Evolutionary conservation across 2,113 vertebrate species (phyloP).

Genomic region (Podocnemis expansa): DNA sequence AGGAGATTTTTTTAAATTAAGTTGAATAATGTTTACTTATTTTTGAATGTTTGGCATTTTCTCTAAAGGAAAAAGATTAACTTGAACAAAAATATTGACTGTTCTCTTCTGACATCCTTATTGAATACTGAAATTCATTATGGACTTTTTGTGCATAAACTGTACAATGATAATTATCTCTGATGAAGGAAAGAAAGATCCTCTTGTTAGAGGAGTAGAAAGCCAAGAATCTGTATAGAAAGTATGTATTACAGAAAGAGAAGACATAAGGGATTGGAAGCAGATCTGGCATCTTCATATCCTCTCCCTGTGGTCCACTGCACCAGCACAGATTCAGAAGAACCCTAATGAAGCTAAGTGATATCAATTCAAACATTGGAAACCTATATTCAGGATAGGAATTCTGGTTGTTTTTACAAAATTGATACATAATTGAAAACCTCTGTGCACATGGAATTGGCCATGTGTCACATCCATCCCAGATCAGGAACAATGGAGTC

Average conservation of each 20-base stretch:
- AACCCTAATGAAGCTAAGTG: background rate
- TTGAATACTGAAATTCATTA: background rate
- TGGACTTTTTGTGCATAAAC: slow-evolving; percentile 1
- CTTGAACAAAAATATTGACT: slow-evolving; percentile 1
- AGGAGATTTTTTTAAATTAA: background rate
- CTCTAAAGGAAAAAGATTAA: background rate
- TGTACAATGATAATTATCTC: slow-evolving; percentile 24
- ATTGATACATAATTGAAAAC: background rate
- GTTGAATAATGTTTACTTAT: background rate
- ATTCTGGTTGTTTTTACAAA: background rate
- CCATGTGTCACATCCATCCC: background rate
- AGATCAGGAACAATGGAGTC: background rate
- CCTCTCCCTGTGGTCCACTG: background rate
- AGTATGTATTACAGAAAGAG: background rate
- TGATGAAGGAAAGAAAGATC: background rate
- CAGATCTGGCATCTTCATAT: too few species aligned
- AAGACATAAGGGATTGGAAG: too few species aligned
- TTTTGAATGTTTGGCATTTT: background rate
- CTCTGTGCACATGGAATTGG: background rate
- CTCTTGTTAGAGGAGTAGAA: slow-evolving; percentile 18
- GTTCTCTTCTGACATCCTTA: background rate
- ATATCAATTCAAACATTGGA: background rate
- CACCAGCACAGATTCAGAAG: background rate
- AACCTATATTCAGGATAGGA: background rate
- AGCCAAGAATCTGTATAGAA: background rate